Base-by-base conservation (phyloP, 1,140 invertebrate species). In the Cydia pomonella region DNA sequence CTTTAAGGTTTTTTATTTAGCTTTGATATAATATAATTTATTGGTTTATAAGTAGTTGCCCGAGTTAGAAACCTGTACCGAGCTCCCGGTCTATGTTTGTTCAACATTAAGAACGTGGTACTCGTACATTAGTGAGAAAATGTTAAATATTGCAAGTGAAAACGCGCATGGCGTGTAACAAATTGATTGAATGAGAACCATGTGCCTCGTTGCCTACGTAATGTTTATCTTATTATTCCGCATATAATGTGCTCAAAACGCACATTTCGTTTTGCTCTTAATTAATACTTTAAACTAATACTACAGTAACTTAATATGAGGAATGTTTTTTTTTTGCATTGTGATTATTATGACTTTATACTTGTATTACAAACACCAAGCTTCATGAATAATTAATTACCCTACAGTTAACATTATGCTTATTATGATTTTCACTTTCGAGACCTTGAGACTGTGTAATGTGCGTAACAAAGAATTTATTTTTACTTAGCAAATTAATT, bases 121-220 rank as follows among this genome's bases (percentile, higher is more conserved):
- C 47, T 5, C 62, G 23, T 12, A 29, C 63, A 66, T 66, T 66
- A 66, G 63, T n/a, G 25, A 66, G 63, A 66, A 66, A 66, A 66
- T 29, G 25, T 66, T 66, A 66, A 66, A 29, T 66, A 66, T 66
- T 66, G 63, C 16, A 66, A 66, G 63, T n/a, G 63, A 66, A 66
- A 33, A 66, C 63, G 23, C 63, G 63, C 63, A 25, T 33, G 63
- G 33, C 63, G 27, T 29, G 63, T 13, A 25, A 66, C 63, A 66
- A 66, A 66, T 66, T 66, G 63, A 66, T 66, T 33, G 25, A 27
- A 66, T 66, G 13, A 6, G 6, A 33, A 66, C 25, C 3, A 66
- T 66, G 25, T 66, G 33, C 63, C n/a, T n/a, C n/a, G n/a, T n/a
- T n/a, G n/a, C n/a, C 10, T 7, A 50, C 47, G 3, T n/a, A 33